A percentile compares a stretch with the other conserved stretches of the same genome.
Conservation (phyloP, 2,113 vertebrate genomes). For the Saguinus midas region DNA sequence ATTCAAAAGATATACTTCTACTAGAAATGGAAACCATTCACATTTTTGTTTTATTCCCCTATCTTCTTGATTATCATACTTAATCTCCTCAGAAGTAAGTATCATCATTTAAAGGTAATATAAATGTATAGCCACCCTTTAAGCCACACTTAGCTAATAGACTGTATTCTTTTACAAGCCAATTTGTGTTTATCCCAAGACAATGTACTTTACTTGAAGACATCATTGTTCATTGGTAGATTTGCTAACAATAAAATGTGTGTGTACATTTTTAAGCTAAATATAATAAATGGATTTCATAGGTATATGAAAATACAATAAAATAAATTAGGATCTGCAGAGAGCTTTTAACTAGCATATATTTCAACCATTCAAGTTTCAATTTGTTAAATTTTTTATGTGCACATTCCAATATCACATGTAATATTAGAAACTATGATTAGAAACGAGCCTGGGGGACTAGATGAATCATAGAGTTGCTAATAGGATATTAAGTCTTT, state of each 20-base stretch:
- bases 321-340: slow-evolving; percentile 36
- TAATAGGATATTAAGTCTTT: slow-evolving; percentile 74
- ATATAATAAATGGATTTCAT: slow-evolving; percentile 43
- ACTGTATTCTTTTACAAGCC: slow-evolving; percentile 43
- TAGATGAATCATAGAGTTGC: slow-evolving; percentile 66
- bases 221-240: slow-evolving; percentile 42
- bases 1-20: not conserved
- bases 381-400: slow-evolving; percentile 70
- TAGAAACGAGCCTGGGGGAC: slow-evolving; percentile 69
- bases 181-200: slow-evolving; percentile 46
- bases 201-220: not conserved
- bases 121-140: slow-evolving; percentile 23
- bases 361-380: slow-evolving; percentile 46
- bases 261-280: slow-evolving; percentile 24
- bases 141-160: slow-evolving; percentile 34
- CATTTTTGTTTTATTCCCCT: slow-evolving; percentile 18
- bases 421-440: slow-evolving; percentile 64
- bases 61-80: slow-evolving; percentile 30
- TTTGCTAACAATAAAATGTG: not conserved
- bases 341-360: slow-evolving; percentile 40
- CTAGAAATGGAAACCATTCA: not conserved
- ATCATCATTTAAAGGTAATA: slow-evolving; percentile 39
- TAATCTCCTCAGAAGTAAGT: slow-evolving; percentile 46
- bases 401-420: slow-evolving; percentile 58
- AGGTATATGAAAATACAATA: slow-evolving; percentile 25